These are phyloP conservation scores for Littorina saxatilis DNA, from an alignment of 1,140 invertebrate genomes.

Conservation along the genomic window DNA sequence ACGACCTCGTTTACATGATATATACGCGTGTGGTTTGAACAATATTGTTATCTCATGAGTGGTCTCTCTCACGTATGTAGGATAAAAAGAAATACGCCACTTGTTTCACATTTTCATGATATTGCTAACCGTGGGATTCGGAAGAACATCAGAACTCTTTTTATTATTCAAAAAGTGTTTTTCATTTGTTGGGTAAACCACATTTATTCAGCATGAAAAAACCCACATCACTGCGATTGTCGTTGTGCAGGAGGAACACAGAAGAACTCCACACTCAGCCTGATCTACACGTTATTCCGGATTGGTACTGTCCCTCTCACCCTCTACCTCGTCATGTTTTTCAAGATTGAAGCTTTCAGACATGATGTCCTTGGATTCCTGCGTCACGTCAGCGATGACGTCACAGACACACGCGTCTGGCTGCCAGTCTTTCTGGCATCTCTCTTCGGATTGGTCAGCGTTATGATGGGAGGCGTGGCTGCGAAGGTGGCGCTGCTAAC, in stretches of 20 bases:
- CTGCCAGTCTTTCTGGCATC: slow-evolving; percentile 35
- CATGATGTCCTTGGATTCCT: slow-evolving; percentile 25
- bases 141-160: too few relatives aligned
- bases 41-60: too few relatives aligned
- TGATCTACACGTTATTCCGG: slow-evolving; percentile 41
- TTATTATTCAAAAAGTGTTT: too few relatives aligned
- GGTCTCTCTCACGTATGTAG: too few relatives aligned
- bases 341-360: slow-evolving; percentile 42
- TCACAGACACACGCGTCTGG: slow-evolving; percentile 32
- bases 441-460: slow-evolving; percentile 31
- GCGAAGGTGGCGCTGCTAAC: slow-evolving; percentile 43
- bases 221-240: too few relatives aligned
- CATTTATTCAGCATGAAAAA: too few relatives aligned
- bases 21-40: too few relatives aligned
- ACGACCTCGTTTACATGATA: too few relatives aligned
- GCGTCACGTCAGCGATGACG: slow-evolving; percentile 16
- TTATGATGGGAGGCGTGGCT: slow-evolving; percentile 34
- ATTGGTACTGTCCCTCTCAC: slow-evolving; percentile 29
- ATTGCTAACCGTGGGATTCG: too few relatives aligned
- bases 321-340: slow-evolving; percentile 40
- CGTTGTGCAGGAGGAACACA: background rate
- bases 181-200: too few relatives aligned
- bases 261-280: slow-evolving; percentile 13
- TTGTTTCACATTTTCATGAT: too few relatives aligned
- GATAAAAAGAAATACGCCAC: too few relatives aligned